Evolutionary conservation across 2,797 vertebrate genomes (phyloP).

Genomic region (Pangasius krempfi): DNA sequence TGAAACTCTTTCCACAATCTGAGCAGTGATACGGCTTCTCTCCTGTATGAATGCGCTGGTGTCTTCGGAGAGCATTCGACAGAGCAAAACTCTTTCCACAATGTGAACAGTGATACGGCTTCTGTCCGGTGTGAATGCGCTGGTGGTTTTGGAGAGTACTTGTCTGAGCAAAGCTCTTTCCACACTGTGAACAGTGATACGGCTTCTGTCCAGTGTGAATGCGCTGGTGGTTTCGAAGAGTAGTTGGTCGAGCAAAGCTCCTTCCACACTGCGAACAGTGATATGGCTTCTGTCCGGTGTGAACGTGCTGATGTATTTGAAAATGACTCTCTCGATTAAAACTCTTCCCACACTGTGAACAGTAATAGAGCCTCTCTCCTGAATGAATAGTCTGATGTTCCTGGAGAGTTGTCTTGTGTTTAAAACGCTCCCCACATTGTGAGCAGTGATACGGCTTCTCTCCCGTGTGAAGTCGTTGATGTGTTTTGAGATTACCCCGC

Average conservation of each 20-base stretch:
- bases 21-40: conserved; percentile 4
- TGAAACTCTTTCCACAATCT: conserved; percentile 20
- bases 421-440: conserved; percentile 9
- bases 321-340: conserved; percentile 27
- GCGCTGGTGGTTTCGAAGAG: not conserved
- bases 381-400: conserved; percentile 15
- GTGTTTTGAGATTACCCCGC: conserved; percentile 7
- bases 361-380: conserved; percentile 21
- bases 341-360: conserved; percentile 18
- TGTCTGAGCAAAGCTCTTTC: not conserved
- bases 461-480: not conserved
- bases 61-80: not conserved
- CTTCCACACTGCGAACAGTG: not conserved
- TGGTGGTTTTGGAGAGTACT: conserved; percentile 16
- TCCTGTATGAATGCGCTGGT: conserved; percentile 15
- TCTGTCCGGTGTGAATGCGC: not conserved
- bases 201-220: conserved; percentile 15
- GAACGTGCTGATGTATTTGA: conserved; percentile 5
- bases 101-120: not conserved
- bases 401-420: conserved; percentile 8
- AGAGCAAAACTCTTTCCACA: not conserved
- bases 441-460: conserved; percentile 18
- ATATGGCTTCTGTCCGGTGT: conserved; percentile 21
- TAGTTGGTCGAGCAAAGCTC: conserved; percentile 12
- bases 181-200: not conserved